Conservation (phyloP, 2,797 vertebrate species). For the Malurus leucopterus region DNA sequence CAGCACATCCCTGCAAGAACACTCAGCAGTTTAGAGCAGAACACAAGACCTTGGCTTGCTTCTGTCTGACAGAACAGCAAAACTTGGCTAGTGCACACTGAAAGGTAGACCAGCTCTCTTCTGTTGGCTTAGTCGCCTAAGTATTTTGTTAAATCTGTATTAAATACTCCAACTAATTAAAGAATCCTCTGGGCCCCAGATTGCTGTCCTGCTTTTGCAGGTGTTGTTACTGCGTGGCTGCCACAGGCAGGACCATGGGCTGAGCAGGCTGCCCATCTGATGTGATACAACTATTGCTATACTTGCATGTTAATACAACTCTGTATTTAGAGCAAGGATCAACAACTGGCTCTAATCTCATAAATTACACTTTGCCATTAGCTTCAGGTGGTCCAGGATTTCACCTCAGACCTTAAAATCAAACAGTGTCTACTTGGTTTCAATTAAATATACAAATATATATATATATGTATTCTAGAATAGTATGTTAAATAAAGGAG, state of each 20-base stretch:
- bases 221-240: background rate
- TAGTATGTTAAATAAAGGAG: background rate
- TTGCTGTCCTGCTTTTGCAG: background rate
- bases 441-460: background rate
- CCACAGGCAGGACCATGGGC: background rate
- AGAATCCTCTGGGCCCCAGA: background rate
- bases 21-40: background rate
- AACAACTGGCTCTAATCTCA: background rate
- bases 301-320: background rate
- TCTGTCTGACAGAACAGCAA: background rate
- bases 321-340: background rate
- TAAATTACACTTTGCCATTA: background rate
- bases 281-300: background rate
- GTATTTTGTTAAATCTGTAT: background rate
- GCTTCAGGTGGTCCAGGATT: background rate
- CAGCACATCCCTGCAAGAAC: background rate
- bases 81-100: background rate
- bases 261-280: background rate
- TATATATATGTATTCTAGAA: background rate
- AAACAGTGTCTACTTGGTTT: background rate
- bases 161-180: background rate
- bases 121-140: fast-evolving
- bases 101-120: background rate
- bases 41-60: background rate
- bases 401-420: background rate